A percentile compares a stretch with the other conserved stretches of the same genome.
Conservation (phyloP, 2,797 vertebrate genomes). For the Acanthis flammea region DNA sequence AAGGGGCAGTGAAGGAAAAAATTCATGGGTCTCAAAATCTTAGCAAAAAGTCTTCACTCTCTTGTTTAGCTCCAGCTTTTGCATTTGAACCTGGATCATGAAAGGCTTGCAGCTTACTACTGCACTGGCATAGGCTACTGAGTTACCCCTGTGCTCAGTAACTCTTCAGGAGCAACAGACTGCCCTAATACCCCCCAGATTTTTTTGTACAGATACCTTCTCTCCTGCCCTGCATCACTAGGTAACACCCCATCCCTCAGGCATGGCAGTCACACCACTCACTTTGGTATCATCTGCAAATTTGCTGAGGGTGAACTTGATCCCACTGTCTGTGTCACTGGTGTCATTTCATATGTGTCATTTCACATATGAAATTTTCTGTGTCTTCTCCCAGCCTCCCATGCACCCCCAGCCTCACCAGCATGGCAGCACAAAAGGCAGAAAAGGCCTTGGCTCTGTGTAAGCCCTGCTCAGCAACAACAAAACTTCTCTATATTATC, state of each 20-base stretch:
- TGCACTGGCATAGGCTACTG: not conserved
- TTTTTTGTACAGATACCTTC: not conserved
- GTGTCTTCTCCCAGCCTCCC: not conserved
- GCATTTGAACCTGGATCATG: not conserved
- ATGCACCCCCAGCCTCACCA: not conserved
- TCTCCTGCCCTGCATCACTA: not conserved
- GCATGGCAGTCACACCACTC: not conserved
- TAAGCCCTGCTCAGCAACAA: not conserved
- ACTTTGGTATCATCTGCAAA: not conserved
- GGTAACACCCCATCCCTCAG: not conserved
- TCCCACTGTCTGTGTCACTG: not conserved
- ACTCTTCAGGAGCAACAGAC: not conserved
- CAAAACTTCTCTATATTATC: not conserved
- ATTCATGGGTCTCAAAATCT: not conserved
- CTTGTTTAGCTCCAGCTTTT: not conserved
- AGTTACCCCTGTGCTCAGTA: not conserved
- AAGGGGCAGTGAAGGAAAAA: not conserved
- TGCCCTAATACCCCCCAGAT: not conserved
- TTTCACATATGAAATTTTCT: not conserved
- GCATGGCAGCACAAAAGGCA: fast-evolving
- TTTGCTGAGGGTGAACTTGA: not conserved
- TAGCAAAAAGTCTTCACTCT: not conserved
- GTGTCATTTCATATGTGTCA: too few species aligned
- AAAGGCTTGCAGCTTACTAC: not conserved
- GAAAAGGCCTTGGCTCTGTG: not conserved